Conservation (phyloP, 2,888 invertebrate genomes). For the Erannis defoliaria region DNA sequence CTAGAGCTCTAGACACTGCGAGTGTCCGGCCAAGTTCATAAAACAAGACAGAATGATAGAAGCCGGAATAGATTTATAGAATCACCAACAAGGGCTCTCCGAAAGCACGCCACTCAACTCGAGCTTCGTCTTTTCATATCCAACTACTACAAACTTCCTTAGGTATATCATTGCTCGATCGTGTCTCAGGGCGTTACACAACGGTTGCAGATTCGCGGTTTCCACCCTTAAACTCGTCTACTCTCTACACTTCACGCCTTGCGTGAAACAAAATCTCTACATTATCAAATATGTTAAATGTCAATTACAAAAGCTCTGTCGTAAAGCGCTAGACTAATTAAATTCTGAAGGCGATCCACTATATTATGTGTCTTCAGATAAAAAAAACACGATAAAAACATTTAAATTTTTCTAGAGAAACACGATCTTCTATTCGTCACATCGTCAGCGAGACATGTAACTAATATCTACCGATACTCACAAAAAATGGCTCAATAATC, state of each 20-base stretch:
- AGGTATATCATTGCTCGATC: too few relatives aligned
- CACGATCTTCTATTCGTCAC: conserved; percentile 52
- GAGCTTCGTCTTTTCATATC: too few relatives aligned
- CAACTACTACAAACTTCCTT: too few relatives aligned
- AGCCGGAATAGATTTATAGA: too few relatives aligned
- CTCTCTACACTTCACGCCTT: too few relatives aligned
- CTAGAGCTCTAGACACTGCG: too few relatives aligned
- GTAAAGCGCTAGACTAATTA: conserved; percentile 29
- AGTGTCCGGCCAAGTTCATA: neutral
- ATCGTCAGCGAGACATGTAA: conserved; percentile 50
- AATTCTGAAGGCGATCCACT: conserved; percentile 39
- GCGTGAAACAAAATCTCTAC: neutral
- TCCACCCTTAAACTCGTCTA: too few relatives aligned
- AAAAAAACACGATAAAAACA: conserved; percentile 23
- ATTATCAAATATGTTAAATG: conserved; percentile 6
- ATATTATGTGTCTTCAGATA: conserved; percentile 44
- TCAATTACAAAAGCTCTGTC: conserved; percentile 21
- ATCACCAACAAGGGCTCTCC: too few relatives aligned
- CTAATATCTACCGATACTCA: conserved; percentile 50
- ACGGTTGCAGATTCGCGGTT: too few relatives aligned
- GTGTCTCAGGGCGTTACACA: too few relatives aligned
- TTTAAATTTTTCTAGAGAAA: conserved; percentile 41
- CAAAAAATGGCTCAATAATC: conserved; percentile 12
- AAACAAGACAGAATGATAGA: conserved; percentile 16
- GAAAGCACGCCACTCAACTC: too few relatives aligned